Conservation (phyloP, 1,140 invertebrate genomes). For the Hyles vespertilio region DNA sequence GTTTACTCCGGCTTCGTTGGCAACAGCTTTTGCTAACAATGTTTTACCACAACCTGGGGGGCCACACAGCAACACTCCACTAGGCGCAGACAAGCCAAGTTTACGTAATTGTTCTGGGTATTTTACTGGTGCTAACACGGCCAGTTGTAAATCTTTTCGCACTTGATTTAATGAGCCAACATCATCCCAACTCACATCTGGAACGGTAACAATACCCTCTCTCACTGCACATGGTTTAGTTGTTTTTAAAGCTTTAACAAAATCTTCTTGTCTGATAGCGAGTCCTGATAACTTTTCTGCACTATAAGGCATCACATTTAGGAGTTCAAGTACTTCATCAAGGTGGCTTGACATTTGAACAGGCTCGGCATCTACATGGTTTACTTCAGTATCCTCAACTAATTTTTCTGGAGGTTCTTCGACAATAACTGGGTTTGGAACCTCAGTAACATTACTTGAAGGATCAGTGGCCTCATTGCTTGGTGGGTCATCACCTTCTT, state of each 20-base stretch:
- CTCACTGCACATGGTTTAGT: constrained; percentile 96
- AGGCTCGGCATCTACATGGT: constrained; percentile 20
- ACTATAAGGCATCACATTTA: constrained; percentile 73
- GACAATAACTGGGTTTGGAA: constrained; percentile 19
- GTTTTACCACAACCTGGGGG: constrained; percentile 98
- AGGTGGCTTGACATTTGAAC: constrained; percentile 38
- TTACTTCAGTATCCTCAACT: constrained; percentile 19
- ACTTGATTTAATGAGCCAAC: constrained; percentile 94
- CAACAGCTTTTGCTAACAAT: constrained; percentile 93
- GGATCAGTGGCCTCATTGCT: constrained; percentile 18
- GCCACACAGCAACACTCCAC: constrained; percentile 94
- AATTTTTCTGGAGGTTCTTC: constrained; percentile 23
- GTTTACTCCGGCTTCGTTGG: constrained; percentile 97
- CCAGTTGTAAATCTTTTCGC: constrained; percentile 91
- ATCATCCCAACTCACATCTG: constrained; percentile 98
- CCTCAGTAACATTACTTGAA: constrained; percentile 22
- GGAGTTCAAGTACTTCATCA: constrained; percentile 51
- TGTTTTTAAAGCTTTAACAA: constrained; percentile 85
- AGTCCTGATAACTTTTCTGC: constrained; percentile 79
- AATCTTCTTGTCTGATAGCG: constrained; percentile 84
- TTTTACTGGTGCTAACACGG: constrained; percentile 94
- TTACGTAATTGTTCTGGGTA: constrained; percentile 86
- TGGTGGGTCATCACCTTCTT: constrained; percentile 36
- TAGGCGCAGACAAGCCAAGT: constrained; percentile 86
- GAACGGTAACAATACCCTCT: constrained; percentile 98